These are phyloP conservation scores for Oxygymnocypris stewartii DNA, from an alignment of 2,113 vertebrate genomes.

Conservation along the genomic window DNA sequence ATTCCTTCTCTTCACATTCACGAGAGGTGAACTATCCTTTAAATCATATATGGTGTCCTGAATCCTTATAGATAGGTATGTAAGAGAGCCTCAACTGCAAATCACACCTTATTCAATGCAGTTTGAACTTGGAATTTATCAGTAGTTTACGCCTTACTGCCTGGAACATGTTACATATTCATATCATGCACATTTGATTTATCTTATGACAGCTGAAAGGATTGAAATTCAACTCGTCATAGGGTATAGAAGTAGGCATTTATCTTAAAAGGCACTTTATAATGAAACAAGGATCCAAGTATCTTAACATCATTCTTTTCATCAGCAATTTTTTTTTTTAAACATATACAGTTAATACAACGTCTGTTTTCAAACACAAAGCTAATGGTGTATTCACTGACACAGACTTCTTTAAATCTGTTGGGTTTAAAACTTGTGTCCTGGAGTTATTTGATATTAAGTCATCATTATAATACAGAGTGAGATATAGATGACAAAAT, in stretches of 20 bases:
- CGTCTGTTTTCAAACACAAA: not conserved
- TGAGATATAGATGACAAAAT: conserved; percentile 5
- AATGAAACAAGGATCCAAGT: conserved; percentile 13
- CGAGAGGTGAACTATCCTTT: no score
- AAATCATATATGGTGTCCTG: not conserved
- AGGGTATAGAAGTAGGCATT: conserved; percentile 9
- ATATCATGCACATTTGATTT: no score
- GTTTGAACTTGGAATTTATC: no score
- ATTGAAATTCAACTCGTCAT: not conserved
- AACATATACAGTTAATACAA: conserved; percentile 9
- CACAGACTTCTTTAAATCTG: not conserved
- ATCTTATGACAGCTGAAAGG: not conserved
- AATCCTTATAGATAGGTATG: not conserved
- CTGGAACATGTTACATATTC: not conserved
- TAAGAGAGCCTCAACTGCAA: not conserved
- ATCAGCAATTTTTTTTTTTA: no score
- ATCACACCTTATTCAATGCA: not conserved
- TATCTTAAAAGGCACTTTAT: conserved; percentile 7
- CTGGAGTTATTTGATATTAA: not conserved
- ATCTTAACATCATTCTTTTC: not conserved
- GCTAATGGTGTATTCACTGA: not conserved
- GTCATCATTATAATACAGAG: not conserved
- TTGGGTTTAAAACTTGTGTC: not conserved
- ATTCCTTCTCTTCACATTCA: no score
- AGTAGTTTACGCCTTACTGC: not conserved